Conservation (phyloP, 1,140 invertebrate genomes). For the Drosophila kikkawai region DNA sequence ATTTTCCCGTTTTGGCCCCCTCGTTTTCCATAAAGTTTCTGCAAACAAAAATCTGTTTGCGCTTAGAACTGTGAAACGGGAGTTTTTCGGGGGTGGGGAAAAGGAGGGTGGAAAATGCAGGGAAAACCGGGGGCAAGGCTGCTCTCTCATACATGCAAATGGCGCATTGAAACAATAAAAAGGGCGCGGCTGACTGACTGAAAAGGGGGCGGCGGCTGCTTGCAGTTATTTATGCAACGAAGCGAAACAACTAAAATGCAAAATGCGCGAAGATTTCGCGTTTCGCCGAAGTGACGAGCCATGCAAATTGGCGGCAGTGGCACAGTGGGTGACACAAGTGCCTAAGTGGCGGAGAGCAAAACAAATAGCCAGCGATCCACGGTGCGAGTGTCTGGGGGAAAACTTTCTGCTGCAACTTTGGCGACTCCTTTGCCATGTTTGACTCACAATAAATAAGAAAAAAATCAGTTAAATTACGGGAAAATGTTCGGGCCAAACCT, state of each 20-base stretch:
- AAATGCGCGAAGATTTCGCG: slow-evolving; percentile 68
- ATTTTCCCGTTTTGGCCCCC: slow-evolving; percentile 3
- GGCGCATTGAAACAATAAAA: slow-evolving; percentile 68
- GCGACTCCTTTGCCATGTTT: slow-evolving; percentile 31
- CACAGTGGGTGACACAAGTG: slow-evolving; percentile 15
- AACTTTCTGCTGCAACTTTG: slow-evolving; percentile 39
- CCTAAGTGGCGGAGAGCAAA: neutral
- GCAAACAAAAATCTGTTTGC: slow-evolving; percentile 70
- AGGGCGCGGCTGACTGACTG: slow-evolving; percentile 50
- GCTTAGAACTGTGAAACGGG: slow-evolving; percentile 64
- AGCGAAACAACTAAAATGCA: slow-evolving; percentile 72
- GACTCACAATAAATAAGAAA: slow-evolving; percentile 40
- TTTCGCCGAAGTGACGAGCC: slow-evolving; percentile 65
- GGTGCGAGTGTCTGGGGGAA: slow-evolving; percentile 27
- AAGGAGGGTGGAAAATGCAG: neutral
- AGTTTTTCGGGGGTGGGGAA: slow-evolving; percentile 11
- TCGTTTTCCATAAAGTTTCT: slow-evolving; percentile 38
- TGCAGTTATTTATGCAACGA: slow-evolving; percentile 75
- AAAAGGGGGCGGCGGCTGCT: slow-evolving; percentile 20
- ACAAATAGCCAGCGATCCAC: slow-evolving; percentile 18
- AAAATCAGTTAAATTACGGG: slow-evolving; percentile 38
- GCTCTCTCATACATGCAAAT: slow-evolving; percentile 67
- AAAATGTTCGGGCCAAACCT: neutral
- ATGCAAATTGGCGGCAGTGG: slow-evolving; percentile 69
- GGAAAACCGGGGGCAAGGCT: neutral